These are phyloP conservation scores for Drosophila lacicola DNA, from an alignment of 2,888 invertebrate genomes.

Conservation along the genomic window DNA sequence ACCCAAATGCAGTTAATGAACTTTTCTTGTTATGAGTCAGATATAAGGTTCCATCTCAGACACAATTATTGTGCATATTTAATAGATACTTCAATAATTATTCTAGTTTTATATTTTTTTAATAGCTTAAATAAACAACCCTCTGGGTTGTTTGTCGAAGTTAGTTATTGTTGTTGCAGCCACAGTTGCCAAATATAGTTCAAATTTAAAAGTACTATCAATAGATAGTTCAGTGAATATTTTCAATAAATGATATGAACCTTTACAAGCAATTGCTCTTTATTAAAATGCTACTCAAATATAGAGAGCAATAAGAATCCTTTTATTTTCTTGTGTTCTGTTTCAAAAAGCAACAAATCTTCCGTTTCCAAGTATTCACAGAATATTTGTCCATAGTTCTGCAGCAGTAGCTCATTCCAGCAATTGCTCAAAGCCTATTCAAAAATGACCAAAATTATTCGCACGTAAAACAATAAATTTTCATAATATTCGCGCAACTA, in stretches of 20 bases:
- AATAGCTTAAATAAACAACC: background rate
- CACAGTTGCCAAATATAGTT: no score
- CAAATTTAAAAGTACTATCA: no score
- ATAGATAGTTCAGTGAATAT: no score
- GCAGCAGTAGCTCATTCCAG: background rate
- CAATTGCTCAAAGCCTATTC: slow-evolving; percentile 17
- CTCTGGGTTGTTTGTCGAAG: no score
- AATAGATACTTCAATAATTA: background rate
- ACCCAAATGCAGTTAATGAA: slow-evolving; percentile 52
- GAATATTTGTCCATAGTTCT: background rate
- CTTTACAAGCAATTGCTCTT: no score
- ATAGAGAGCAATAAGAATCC: no score
- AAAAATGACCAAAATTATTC: slow-evolving; percentile 48
- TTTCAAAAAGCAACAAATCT: background rate
- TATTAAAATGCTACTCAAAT: no score
- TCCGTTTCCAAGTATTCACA: background rate
- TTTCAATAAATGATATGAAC: no score
- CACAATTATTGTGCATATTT: background rate
- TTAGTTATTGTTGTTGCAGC: no score
- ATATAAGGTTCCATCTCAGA: background rate
- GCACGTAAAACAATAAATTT: slow-evolving; percentile 72
- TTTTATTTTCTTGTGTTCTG: no score
- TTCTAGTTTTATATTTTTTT: background rate
- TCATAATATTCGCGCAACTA: slow-evolving; percentile 52
- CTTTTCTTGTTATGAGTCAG: slow-evolving; percentile 24